Base-by-base conservation (phyloP, 2,113 vertebrate genomes). In the Leucopternis melanops region DNA sequence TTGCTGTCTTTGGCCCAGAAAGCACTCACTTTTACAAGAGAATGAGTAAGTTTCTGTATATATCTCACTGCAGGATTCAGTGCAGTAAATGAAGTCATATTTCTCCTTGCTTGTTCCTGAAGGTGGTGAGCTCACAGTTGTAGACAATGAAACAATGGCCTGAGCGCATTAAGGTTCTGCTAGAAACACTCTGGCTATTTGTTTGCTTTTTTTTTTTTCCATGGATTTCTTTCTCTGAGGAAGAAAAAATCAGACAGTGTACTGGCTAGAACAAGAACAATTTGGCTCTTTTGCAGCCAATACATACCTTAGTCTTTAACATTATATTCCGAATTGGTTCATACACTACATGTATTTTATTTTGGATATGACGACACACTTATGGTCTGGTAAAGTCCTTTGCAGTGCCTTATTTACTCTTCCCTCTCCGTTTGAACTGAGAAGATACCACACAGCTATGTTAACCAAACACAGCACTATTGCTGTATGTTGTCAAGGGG, bases 1-100 rank as follows among this genome's bases (percentile, higher is more conserved):
- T 94, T 97, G 88, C 96, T 97, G 63, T 92, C 31, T 85, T 97
- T 96, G 86, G 81, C 93, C 69, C 23, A 45, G 91, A 92, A 95
- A 93, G 66, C 70, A 62, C 54, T 94, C 63, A 45, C 61, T 97
- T 98, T 97, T 97, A 96, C 90, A 96, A 96, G 93, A 82, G 45
- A 93, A 54, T 65, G 61, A 88, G 81, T 94, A 96, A 93, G 88
- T 96, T 96, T 97, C 81, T 96, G 8, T 75, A 93, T 94, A 65
- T 96, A 78, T 96, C 88, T 94, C 87, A 85, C 57, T 36, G 52
- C 61, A 36, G 79, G 92, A 81, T 92, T 94, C 92, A 90, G 71
- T 94, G 83, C 90, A 20, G 61, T 90, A 95, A 95, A 91, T 97
- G 92, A 97, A 90, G 65, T 97, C 26, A 23, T 92, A 47, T 96